A percentile compares a stretch with the other conserved stretches of the same genome.
phyloP scores from a whole-genome alignment of 1,140 invertebrate species.

The Eumeta japonica region DNA sequence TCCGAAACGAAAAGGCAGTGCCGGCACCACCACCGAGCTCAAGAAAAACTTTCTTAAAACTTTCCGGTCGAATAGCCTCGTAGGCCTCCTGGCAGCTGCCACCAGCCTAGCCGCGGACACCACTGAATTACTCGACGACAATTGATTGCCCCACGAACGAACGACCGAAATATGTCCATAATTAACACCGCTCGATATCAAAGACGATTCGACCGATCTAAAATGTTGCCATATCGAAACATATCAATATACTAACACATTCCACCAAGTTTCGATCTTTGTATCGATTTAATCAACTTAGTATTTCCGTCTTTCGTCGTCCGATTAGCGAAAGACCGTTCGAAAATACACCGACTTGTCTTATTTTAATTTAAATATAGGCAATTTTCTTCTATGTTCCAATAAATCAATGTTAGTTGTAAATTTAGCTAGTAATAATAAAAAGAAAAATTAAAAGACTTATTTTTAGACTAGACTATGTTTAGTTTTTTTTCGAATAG shows the following conservation, averaged over 20 bases:
- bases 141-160: slow-evolving; percentile 10
- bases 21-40: slow-evolving; percentile 21
- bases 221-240: slow-evolving; percentile 40
- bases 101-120: slow-evolving; percentile 33
- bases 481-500: no score
- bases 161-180: background rate
- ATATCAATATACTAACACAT: slow-evolving; percentile 41
- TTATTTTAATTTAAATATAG: slow-evolving; percentile 7
- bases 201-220: slow-evolving; percentile 1
- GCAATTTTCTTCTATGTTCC: slow-evolving; percentile 29
- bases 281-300: no score
- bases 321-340: no score
- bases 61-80: slow-evolving; percentile 36
- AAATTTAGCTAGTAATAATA: slow-evolving; percentile 24
- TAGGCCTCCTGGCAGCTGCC: slow-evolving; percentile 28
- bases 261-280: no score
- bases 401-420: slow-evolving; percentile 33
- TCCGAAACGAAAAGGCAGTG: slow-evolving; percentile 17
- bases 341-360: no score
- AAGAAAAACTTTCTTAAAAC: slow-evolving; percentile 34
- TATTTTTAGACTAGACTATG: slow-evolving; percentile 32
- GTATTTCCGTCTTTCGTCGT: no score
- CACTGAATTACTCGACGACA: slow-evolving; percentile 30
- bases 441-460: slow-evolving; percentile 46
- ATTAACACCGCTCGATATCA: background rate